These are phyloP conservation scores for Xenentodon cancila DNA, from an alignment of 2,797 vertebrate genomes.

Conservation along the genomic window DNA sequence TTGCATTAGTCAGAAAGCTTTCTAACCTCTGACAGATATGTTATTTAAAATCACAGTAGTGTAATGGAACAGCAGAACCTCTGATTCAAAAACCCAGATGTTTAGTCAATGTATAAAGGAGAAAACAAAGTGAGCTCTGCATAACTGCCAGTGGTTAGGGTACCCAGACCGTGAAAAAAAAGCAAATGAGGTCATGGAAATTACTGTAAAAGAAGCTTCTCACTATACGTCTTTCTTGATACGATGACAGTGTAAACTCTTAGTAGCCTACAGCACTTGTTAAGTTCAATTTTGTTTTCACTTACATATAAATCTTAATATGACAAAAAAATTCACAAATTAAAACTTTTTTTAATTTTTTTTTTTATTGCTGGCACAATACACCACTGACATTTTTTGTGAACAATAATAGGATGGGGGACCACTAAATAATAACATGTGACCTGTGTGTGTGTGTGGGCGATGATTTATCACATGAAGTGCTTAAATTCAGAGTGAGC, in stretches of 20 bases:
- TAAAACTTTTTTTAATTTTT: conserved; percentile 49
- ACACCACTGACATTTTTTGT: conserved; percentile 30
- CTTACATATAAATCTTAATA: not conserved
- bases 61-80: not conserved
- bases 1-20: conserved; percentile 1
- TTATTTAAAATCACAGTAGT: not conserved
- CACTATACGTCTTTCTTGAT: not conserved
- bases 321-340: conserved; percentile 23
- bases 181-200: conserved; percentile 7
- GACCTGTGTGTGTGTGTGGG: too few relatives aligned
- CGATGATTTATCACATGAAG: conserved; percentile 1
- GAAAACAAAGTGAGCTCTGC: not conserved
- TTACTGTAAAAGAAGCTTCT: not conserved
- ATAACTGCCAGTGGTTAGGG: not conserved
- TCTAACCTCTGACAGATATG: not conserved
- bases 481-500: conserved; percentile 13
- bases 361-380: conserved; percentile 67
- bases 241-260: not conserved
- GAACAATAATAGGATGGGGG: conserved; percentile 10
- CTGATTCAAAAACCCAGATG: not conserved
- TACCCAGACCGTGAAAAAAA: not conserved
- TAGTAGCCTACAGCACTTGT: not conserved
- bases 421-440: too few relatives aligned
- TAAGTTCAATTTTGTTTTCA: not conserved
- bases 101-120: not conserved